phyloP scores from a whole-genome alignment of 2,888 invertebrate genomes.

The Lasius platythorax region DNA sequence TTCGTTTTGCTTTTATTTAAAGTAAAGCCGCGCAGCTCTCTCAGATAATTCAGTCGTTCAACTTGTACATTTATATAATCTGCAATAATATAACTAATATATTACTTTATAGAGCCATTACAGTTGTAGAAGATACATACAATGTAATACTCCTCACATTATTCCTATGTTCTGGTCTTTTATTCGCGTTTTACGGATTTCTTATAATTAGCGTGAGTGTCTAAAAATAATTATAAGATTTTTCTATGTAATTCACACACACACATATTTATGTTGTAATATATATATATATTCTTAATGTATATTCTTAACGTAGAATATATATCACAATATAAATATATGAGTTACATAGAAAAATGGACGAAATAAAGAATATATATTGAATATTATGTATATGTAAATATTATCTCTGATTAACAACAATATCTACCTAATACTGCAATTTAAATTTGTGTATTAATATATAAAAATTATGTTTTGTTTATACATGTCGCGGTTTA shows the following conservation, averaged over 20 bases:
- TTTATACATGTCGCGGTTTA: background rate
- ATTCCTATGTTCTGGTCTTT: conserved; percentile 10
- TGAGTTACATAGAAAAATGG: no score
- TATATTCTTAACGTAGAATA: no score
- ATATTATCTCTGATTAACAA: background rate
- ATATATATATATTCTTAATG: background rate
- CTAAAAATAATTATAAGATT: background rate
- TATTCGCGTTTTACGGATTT: conserved; percentile 22
- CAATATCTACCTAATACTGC: background rate
- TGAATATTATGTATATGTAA: background rate
- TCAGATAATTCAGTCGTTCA: background rate
- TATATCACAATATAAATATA: no score
- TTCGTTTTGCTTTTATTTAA: background rate
- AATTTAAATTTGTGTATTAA: background rate
- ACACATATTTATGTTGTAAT: background rate
- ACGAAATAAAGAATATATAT: background rate
- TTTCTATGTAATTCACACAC: background rate
- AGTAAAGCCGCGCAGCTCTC: background rate
- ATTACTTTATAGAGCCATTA: conserved; percentile 23
- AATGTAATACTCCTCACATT: background rate
- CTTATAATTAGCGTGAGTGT: conserved; percentile 6
- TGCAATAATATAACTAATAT: background rate
- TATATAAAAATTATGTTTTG: background rate
- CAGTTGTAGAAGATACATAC: conserved; percentile 16
- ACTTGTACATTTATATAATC: background rate